Conservation (phyloP, 2,797 vertebrate species). For the Crenichthys baileyi region DNA sequence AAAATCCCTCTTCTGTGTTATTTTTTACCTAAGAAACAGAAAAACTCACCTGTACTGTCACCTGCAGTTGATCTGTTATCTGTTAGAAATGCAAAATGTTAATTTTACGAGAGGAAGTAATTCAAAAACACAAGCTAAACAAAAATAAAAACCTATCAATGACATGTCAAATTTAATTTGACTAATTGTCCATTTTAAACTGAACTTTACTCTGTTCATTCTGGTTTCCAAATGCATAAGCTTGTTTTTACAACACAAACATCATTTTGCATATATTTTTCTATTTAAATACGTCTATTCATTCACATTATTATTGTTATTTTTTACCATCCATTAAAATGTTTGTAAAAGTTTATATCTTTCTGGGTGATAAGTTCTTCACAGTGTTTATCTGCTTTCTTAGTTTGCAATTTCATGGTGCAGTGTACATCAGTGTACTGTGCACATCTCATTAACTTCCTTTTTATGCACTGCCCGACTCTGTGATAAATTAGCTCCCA, state of each 20-base stretch:
- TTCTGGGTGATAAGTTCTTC: too few relatives aligned
- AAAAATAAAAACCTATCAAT: not conserved
- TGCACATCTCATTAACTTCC: not conserved
- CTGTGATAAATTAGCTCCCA: not conserved
- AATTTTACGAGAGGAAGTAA: not conserved
- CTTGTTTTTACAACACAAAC: not conserved
- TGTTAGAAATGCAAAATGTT: not conserved
- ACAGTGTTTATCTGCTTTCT: too few relatives aligned
- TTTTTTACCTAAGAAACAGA: not conserved
- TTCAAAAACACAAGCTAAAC: not conserved
- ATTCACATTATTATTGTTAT: too few relatives aligned
- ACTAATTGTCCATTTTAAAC: not conserved
- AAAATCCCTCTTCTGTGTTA: not conserved
- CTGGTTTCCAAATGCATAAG: not conserved
- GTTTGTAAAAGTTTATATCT: too few relatives aligned
- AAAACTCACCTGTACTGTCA: slow-evolving; percentile 38
- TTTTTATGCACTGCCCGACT: not conserved
- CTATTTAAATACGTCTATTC: not conserved
- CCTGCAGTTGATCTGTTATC: not conserved
- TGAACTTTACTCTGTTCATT: not conserved
- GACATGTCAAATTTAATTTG: not conserved
- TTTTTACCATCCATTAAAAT: too few relatives aligned
- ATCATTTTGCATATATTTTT: not conserved
- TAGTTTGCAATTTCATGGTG: not conserved
- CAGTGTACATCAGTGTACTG: too few relatives aligned